phyloP scores from a whole-genome alignment of 2,113 vertebrate genomes.

The Eudyptes chrysolophus region DNA sequence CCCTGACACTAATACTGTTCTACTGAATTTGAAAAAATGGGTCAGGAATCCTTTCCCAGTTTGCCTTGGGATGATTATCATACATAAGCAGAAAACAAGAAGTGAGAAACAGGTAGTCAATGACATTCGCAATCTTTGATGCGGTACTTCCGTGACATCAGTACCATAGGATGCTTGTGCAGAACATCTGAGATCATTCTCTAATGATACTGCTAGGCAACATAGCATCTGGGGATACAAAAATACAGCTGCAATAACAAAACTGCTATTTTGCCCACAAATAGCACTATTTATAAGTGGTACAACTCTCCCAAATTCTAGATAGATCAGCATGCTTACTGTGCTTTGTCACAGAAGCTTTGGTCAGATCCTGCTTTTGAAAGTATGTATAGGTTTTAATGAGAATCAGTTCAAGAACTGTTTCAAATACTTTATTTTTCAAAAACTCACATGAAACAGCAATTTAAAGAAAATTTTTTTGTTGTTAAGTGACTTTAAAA shows the following conservation, averaged over 20 bases:
- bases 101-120: neutral
- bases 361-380: neutral
- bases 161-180: neutral
- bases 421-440: neutral
- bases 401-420: neutral
- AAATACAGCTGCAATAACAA: conserved; percentile 7
- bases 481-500: neutral
- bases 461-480: neutral
- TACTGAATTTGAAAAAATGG: neutral
- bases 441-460: neutral
- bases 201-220: neutral
- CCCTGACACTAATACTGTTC: neutral
- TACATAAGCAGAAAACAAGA: neutral
- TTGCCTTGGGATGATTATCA: neutral
- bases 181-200: neutral
- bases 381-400: neutral
- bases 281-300: neutral
- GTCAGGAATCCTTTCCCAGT: neutral
- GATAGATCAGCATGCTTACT: neutral
- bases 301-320: neutral
- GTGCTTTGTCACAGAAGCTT: neutral
- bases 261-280: conserved; percentile 3
- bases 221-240: conserved; percentile 14
- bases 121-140: neutral
- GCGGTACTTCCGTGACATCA: neutral